Percentiles rank a stretch among this genome's conserved stretches.
Evolutionary conservation across 2,113 vertebrate genomes (phyloP).

Genomic region (Pollachius pollachius): DNA sequence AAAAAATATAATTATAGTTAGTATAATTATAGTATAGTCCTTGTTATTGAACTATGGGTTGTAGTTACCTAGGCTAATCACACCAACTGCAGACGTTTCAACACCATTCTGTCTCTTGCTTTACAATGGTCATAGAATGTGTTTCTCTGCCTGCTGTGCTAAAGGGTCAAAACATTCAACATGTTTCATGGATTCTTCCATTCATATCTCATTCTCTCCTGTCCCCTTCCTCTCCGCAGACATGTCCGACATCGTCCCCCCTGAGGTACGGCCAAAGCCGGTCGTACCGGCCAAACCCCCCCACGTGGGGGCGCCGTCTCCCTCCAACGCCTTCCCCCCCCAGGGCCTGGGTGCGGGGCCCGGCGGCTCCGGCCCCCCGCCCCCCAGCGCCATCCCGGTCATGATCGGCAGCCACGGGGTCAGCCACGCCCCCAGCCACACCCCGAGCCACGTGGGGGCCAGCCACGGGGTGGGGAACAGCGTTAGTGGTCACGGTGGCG

Average conservation of each 20-base stretch:
- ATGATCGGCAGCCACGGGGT: conserved; percentile 50
- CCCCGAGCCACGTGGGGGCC: background rate
- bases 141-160: no score
- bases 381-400: conserved; percentile 60
- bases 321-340: conserved; percentile 53
- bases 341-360: conserved; percentile 51
- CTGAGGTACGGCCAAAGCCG: conserved; percentile 90
- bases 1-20: no score
- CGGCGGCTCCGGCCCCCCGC: conserved; percentile 34
- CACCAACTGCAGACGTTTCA: no score
- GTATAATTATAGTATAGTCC: no score
- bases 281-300: conserved; percentile 89
- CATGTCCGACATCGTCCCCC: conserved; percentile 92
- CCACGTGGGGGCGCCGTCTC: conserved; percentile 74
- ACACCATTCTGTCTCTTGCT: no score
- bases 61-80: no score
- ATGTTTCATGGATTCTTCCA: conserved; percentile 2
- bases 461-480: conserved; percentile 9
- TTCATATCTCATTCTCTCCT: conserved; percentile 10
- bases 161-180: no score
- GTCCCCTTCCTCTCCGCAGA: conserved; percentile 59
- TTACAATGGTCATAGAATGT: no score
- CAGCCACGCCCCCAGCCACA: conserved; percentile 15
- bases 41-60: no score
- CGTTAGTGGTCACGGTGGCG: conserved; percentile 12